Base-by-base conservation (phyloP, 2,797 vertebrate species). In the Hyperoplus lanceolatus region DNA sequence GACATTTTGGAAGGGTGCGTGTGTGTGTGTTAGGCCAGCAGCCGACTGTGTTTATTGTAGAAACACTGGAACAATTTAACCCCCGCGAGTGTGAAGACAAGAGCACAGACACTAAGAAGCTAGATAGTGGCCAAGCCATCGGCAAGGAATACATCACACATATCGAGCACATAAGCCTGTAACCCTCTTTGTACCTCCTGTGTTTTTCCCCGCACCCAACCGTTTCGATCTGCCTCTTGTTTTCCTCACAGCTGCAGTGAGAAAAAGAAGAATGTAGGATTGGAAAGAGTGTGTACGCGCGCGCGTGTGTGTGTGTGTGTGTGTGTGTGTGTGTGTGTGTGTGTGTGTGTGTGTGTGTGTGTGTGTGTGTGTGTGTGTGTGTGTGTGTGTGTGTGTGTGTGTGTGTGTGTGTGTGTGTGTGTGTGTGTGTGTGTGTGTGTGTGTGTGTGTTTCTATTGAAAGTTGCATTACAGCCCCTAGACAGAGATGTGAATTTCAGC, bases 401-500 rank as follows among this genome's bases (percentile, higher is more conserved):
- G 42, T 43, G 42, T 43, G 42, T 43, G 14, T 51, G 29, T 42
- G 51, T 60, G 12, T 4, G 63, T 67, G 58, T 77, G 41, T 54
- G 21, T 62, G 69, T 48, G 48, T 77, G 46, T 60, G 29, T 70
- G 70, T 54, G 66, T 53, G 41, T 63, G 61, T 21, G 59, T 62
- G 42, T 45, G 72, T 42, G 60, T 58, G 18, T 57, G 59, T 51
- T 77, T 77, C 85, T 77, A 84, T 86, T 87, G 84, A 75, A 87
- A 82, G 88, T 92, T 92, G 91, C 87, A 78, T 88, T 89, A 88
- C 78, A 84, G 85, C 89, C 85, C 73, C 87, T 70, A 84, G 91
- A 93, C 87, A 92, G 87, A 79, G 59, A 79, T 88, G 80, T 87
- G 85, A 85, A 86, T 89, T 91, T 90, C 89, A 93, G 88, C 83